Base-by-base conservation (phyloP, 2,113 vertebrate genomes). In the Nicator chloris region DNA sequence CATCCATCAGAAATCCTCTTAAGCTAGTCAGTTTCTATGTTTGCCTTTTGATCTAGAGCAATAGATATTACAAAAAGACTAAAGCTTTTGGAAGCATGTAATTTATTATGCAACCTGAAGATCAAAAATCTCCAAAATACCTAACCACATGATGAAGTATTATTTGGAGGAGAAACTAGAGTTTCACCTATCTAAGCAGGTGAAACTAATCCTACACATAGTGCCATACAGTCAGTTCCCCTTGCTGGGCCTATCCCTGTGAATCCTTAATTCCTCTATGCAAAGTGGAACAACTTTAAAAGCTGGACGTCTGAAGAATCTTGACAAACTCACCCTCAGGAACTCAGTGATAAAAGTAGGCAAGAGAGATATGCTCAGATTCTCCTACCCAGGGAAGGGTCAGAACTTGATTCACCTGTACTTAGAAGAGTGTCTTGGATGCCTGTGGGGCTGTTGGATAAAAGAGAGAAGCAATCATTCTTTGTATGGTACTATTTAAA, bases 281-380 rank as follows among this genome's bases (percentile, higher is more conserved):
- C 5, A 49, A 72, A 76, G 19, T 21, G 9, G 39, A 86, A 69
- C 17, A 70, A n/a, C 22, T 69, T 53, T n/a, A 80, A 86, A 93
- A 90, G 63, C 5, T 56, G 10, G 7, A 54, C 2, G 3, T 47
- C 15, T 78, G 19, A 82, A 75, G 37, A 85, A 60, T 5, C 4
- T 45, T 83, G 26, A 2, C 31, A n/a, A 57, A 17, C 56, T 60
- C 10, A 3, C 27, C 11, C 5, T 69, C 19, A 21, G 0, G 0
- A 68, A 15, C 6, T 56, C 45, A 60, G 7, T 37, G 44, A 27
- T 49, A 31, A 81, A 27, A 90, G 18, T 8, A 42, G 19, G 13
- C 51, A 80, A 65, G 31, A 76, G 21, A 54, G 4, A 51, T 51
- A 27, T 70, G 7, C 15, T 54, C 51, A 59, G 39, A 81, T 28